These are phyloP conservation scores for Phallusia fumigata DNA, from an alignment of 23 tunicate species.

Conservation along the genomic window DNA sequence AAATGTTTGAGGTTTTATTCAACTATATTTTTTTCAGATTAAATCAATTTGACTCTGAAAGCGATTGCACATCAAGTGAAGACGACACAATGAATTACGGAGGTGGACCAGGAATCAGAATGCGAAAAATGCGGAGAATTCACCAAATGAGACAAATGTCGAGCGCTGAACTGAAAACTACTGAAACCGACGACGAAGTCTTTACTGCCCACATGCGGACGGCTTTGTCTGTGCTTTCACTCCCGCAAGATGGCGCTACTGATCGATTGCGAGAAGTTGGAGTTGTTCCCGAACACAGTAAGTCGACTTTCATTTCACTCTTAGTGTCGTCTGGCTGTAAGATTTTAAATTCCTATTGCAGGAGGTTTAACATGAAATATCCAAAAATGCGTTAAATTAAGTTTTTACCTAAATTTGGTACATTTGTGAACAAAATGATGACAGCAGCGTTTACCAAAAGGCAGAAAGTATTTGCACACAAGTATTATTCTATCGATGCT, in stretches of 20 bases:
- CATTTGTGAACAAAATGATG: too few species aligned
- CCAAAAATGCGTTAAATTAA: too few species aligned
- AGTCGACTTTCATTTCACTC: background rate
- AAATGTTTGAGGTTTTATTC: too few species aligned
- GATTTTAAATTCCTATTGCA: too few species aligned
- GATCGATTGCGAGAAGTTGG: background rate
- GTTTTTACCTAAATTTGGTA: too few species aligned
- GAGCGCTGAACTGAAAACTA: background rate
- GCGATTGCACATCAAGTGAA: background rate
- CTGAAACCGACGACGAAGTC: background rate
- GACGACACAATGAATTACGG: slow-evolving; percentile 13
- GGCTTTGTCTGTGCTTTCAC: background rate
- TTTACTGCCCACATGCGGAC: slow-evolving; percentile 7
- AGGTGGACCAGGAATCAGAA: background rate
- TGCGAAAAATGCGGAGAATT: slow-evolving; percentile 6
- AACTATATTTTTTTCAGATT: background rate
- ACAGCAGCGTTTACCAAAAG: too few species aligned
- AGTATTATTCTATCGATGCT: too few species aligned
- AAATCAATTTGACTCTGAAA: background rate
- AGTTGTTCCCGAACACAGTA: background rate
- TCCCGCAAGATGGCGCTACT: background rate
- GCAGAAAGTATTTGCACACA: too few species aligned
- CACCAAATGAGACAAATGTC: background rate
- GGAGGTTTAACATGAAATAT: too few species aligned
- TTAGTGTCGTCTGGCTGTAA: too few species aligned